These are phyloP conservation scores for Bubo bubo DNA, from an alignment of 2,113 vertebrate genomes.

Conservation along the genomic window DNA sequence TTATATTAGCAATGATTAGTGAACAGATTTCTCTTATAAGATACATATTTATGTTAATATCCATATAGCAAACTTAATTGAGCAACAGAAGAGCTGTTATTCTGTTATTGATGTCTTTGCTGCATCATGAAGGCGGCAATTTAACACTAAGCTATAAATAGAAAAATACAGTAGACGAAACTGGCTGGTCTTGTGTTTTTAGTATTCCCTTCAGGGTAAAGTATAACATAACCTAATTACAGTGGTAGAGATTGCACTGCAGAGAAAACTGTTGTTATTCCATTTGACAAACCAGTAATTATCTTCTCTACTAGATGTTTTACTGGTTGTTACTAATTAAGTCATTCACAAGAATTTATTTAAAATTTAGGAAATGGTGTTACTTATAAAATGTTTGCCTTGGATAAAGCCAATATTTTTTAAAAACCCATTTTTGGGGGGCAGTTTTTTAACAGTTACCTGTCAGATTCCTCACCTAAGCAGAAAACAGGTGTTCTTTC, in stretches of 20 bases:
- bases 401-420: neutral
- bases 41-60: conserved; percentile 62
- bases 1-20: conserved; percentile 42
- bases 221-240: conserved; percentile 77
- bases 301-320: conserved; percentile 69
- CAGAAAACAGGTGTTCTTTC: neutral
- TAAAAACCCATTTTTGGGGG: neutral
- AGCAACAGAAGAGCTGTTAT: conserved; percentile 41
- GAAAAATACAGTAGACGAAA: conserved; percentile 58
- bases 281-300: conserved; percentile 79
- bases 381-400: neutral
- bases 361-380: conserved; percentile 53
- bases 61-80: conserved; percentile 57
- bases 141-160: conserved; percentile 71
- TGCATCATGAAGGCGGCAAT: conserved; percentile 62
- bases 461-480: neutral
- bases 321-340: conserved; percentile 72
- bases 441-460: neutral
- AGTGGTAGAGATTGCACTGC: conserved; percentile 67
- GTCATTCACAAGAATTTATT: conserved; percentile 57
- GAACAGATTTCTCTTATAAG: conserved; percentile 27
- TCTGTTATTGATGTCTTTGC: conserved; percentile 60
- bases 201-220: conserved; percentile 72
- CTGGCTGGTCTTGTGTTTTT: conserved; percentile 68
- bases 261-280: conserved; percentile 74